Evolutionary conservation across 2,113 vertebrate genomes (phyloP).

Genomic region (Struthio camelus): DNA sequence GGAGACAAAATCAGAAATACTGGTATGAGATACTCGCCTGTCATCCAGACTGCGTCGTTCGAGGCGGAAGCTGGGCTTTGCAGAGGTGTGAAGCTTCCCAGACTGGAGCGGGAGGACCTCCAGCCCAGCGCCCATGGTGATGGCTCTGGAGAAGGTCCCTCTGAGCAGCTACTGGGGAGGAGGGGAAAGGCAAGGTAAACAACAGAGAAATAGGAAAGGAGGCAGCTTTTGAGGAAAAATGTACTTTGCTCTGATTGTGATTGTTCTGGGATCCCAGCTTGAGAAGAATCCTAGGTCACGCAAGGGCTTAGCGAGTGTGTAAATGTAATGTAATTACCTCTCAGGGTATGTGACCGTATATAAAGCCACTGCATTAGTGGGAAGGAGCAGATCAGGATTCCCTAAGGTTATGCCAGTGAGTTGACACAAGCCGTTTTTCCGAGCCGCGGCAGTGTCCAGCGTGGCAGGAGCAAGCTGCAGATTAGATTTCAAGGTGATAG

Average conservation of each 20-base stretch:
- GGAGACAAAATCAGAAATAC: accelerated
- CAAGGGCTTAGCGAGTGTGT: not conserved
- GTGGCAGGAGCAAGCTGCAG: conserved; percentile 23
- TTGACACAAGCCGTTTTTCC: not conserved
- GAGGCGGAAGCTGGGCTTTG: too few relatives aligned
- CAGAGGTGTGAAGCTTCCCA: not conserved
- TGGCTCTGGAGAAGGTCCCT: not conserved
- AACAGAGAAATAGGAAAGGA: not conserved
- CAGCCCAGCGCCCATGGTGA: too few relatives aligned
- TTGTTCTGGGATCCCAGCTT: not conserved
- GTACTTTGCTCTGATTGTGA: not conserved
- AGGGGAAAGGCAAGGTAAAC: not conserved
- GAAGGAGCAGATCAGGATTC: not conserved
- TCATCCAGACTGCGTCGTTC: too few relatives aligned
- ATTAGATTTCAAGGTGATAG: conserved; percentile 74
- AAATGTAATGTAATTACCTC: not conserved
- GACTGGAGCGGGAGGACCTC: not conserved
- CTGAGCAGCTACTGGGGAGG: too few relatives aligned
- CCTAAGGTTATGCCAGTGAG: not conserved
- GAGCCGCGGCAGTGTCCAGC: not conserved
- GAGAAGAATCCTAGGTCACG: not conserved
- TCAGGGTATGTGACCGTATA: not conserved
- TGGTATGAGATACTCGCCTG: too few relatives aligned
- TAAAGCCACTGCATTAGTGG: not conserved
- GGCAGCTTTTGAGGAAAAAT: not conserved